Base-by-base conservation (phyloP, 2,797 vertebrate species). In the Rhynchonycteris naso region DNA sequence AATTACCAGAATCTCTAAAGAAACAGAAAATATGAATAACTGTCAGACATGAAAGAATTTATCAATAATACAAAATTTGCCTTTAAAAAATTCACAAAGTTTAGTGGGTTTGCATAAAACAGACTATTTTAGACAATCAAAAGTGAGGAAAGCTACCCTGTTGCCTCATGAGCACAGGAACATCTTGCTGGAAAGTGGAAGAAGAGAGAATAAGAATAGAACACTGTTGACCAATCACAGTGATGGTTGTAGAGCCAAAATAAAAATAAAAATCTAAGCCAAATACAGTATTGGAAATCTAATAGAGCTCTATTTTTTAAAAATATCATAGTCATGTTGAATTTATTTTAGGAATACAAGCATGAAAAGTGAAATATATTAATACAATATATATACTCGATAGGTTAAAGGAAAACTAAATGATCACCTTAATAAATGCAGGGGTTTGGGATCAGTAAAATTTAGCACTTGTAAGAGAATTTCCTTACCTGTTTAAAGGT, bases 1-100 rank as follows among this genome's bases (percentile, higher is more conserved):
- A 65, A 68, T 84, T 74, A 80, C 66, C 66, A 69, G 54, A 80
- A 54, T 75, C 72, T 69, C 79, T 88, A 24, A 88, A 88, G 79
- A 91, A 91, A 52, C 24, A 47, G 26, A 65, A 91, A 87, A 9
- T 88, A n/a, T 2, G 12, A 66, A n/a, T 47, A 78, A 69, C 24
- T 35, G 10, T 56, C 66, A 24, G 14, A 56, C 69, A 76, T 14
- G 30, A 28, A 90, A 76, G 63, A 72, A 30, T 13, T 30, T 87
- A 65, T 65, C 6, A 35, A 8, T 7, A n/a, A 26, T 68, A 33
- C 71, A 68, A 75, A 28, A 7, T 74, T 74, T 52, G 26, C 83
- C 2, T 78, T 71, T n/a, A n/a, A 18, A 33, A 13, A 56, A 75
- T 56, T 56, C 33, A 21, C 16, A 61, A 61, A 18, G 58, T 66